A percentile compares a stretch with the other conserved stretches of the same genome.
These are phyloP conservation scores for Stenotaenia linearis DNA, from an alignment of 2,888 invertebrate species.

Conservation along the genomic window DNA sequence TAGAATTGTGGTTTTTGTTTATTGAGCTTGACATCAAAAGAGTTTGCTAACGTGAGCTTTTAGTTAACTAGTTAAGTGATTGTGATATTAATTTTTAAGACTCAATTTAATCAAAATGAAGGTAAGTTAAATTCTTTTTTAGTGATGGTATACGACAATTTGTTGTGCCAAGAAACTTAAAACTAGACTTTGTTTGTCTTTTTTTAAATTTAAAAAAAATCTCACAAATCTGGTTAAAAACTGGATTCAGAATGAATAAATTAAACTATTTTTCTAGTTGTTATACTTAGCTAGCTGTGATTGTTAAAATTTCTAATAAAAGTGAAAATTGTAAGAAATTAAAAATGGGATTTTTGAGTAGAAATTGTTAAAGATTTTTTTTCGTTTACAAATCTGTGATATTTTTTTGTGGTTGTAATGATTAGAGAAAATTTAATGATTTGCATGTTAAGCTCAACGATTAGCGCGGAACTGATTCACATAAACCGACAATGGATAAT, in stretches of 20 bases:
- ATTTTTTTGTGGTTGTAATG: background rate
- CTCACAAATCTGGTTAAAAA: background rate
- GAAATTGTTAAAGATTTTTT: background rate
- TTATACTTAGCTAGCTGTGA: background rate
- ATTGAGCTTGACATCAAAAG: slow-evolving; percentile 4
- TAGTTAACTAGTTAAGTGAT: background rate
- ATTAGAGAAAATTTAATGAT: too few relatives aligned
- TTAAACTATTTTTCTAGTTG: background rate
- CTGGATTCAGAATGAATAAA: background rate
- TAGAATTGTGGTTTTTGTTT: background rate
- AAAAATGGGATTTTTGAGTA: background rate
- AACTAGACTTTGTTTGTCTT: background rate
- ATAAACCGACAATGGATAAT: background rate
- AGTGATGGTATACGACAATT: background rate
- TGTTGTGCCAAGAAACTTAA: background rate
- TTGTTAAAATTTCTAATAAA: background rate
- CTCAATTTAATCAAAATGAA: background rate
- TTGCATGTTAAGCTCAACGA: background rate
- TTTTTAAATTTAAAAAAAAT: background rate
- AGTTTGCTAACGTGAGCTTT: background rate
- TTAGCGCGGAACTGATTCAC: too few relatives aligned
- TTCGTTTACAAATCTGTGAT: background rate
- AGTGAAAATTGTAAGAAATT: background rate
- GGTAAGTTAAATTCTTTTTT: background rate
- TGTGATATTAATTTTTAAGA: background rate